Conservation (phyloP, 2,113 vertebrate species). For the Oreochromis spilurus region DNA sequence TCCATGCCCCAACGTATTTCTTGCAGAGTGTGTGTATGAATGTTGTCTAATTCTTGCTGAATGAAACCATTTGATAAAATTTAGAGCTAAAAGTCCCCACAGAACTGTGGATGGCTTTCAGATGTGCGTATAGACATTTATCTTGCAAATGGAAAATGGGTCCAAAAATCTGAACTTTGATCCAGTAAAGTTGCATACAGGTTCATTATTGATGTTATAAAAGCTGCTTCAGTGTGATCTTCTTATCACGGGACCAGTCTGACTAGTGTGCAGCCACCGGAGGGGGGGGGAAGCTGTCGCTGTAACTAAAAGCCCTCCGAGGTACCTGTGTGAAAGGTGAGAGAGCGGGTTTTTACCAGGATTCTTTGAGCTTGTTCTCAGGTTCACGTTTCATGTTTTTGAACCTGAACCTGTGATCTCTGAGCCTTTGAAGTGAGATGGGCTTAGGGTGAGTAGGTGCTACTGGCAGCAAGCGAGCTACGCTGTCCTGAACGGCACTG, state of each 20-base stretch:
- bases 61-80: background rate
- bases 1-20: background rate
- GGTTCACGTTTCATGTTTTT: conserved; percentile 58
- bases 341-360: conserved; percentile 1
- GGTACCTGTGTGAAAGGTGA: conserved; percentile 49
- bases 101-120: background rate
- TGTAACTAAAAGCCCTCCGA: conserved; percentile 11
- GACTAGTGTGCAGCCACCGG: background rate
- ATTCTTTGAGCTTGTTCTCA: conserved; percentile 50
- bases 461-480: conserved; percentile 13
- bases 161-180: background rate
- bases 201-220: background rate
- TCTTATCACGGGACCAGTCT: background rate
- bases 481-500: background rate
- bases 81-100: background rate
- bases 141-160: background rate
- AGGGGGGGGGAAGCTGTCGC: background rate
- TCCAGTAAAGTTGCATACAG: background rate
- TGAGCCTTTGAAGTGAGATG: conserved; percentile 57
- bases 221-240: background rate
- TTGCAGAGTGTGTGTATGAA: background rate
- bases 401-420: conserved; percentile 46
- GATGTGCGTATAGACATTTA: background rate
- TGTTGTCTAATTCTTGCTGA: background rate
- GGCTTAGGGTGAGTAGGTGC: conserved; percentile 5